Evolutionary conservation across 2,888 invertebrate species (phyloP), one percentile per base, ranked within the genome.

Genomic region (Saturnia japonica): DNA sequence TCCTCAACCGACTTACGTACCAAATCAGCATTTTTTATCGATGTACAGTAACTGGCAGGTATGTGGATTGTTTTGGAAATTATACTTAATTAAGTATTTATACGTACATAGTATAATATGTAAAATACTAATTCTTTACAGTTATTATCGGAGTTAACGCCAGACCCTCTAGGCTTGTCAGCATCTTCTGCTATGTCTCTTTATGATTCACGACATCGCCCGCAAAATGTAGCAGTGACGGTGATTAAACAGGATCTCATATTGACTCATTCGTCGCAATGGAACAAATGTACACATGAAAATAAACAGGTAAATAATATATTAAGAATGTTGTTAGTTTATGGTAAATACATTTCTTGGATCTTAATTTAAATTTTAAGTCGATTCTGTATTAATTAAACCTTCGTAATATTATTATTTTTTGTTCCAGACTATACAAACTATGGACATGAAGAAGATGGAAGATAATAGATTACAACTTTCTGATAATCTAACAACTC

Each of bases 21-120:
- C 97, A 0, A 97, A 97, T 80, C 96, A 97, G 87, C 97, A 97
- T 83, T 97, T 97, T 80, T 91, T 99, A 70, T 99, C 99, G 62
- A 99, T 99, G 99, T 99, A 99, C 88, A 98, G 98, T 70, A 98
- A 99, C 87, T 99, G 99, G 97, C 96, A 96, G 94, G 96, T 96
- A 85, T 82, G 78, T 80, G 73, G 72, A 73, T 69, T 64, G 28
- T 43, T 68, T 51, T 68, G 42, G 68, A 47, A 72, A 47, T 19
- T 9, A 64, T n/a, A 40, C n/a, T 64, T n/a, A 9, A 6, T 64
- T 8, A 54, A 40, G 28, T 16, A 64, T 40, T 64, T 64, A 8
- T 28, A 60, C 14, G 25, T 25, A 75, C 72, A 78, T 75, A 78
- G n/a, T n/a, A 83, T 84, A 80, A 85, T 81, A 81, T 75, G 76